phyloP scores from a whole-genome alignment of 2,888 invertebrate genomes.

The Coleophora deauratella region DNA sequence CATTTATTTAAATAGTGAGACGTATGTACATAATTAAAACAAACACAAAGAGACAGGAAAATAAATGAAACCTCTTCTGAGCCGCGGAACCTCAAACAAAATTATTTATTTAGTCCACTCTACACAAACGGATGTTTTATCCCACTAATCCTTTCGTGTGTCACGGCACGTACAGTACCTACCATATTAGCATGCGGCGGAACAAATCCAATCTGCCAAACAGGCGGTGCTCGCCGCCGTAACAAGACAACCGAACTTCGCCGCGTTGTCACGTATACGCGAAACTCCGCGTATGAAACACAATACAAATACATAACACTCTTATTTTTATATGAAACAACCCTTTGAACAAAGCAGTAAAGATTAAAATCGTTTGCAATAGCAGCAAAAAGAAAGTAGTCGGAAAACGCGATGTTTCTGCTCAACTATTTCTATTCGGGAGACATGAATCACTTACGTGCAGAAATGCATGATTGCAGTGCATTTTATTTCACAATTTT shows the following conservation, averaged over 20 bases:
- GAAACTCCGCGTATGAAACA: conserved; percentile 37
- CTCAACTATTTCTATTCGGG: conserved; percentile 43
- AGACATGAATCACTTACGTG: conserved; percentile 43
- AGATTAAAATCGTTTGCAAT: conserved; percentile 14
- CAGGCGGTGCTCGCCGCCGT: conserved; percentile 39
- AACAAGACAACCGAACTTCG: conserved; percentile 59
- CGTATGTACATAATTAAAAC: too few relatives aligned
- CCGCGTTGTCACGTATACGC: conserved; percentile 48
- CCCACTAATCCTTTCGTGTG: conserved; percentile 37
- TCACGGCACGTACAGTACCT: conserved; percentile 29
- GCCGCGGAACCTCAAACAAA: background rate
- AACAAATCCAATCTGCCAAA: conserved; percentile 67
- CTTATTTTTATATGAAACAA: conserved; percentile 12
- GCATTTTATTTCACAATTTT: too few relatives aligned
- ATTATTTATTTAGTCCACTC: conserved; percentile 17
- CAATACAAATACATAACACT: conserved; percentile 17
- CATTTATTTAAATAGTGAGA: too few relatives aligned
- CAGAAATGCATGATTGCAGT: conserved; percentile 20
- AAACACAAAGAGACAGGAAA: too few relatives aligned
- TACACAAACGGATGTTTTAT: conserved; percentile 12
- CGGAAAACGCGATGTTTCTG: conserved; percentile 29
- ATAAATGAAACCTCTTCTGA: too few relatives aligned
- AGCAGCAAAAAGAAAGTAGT: conserved; percentile 15
- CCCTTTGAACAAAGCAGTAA: conserved; percentile 21
- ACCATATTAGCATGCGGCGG: conserved; percentile 56